phyloP scores from a whole-genome alignment of 2,888 invertebrate genomes.

The Aricia artaxerxes region DNA sequence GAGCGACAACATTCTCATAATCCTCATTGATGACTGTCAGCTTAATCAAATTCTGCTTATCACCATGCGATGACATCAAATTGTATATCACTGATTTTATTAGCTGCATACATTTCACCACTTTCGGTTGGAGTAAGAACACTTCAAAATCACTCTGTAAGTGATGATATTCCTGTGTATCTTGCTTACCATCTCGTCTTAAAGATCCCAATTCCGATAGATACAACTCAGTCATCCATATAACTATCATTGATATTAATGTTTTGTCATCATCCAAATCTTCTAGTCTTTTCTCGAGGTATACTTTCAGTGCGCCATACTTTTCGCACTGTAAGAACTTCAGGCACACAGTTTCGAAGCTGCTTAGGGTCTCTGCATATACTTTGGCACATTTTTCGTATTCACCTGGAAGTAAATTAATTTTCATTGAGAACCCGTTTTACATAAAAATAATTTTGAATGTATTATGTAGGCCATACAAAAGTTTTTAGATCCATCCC shows the following conservation, averaged over 20 bases:
- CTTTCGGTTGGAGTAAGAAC: conserved; percentile 86
- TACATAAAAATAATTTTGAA: too few species aligned
- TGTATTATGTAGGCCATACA: too few species aligned
- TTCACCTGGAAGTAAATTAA: conserved; percentile 60
- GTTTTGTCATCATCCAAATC: conserved; percentile 89
- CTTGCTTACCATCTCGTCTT: conserved; percentile 68
- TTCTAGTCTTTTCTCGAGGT: conserved; percentile 90
- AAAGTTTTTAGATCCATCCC: too few species aligned
- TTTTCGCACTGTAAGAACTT: conserved; percentile 92
- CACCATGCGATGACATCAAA: conserved; percentile 96
- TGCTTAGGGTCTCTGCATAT: conserved; percentile 93
- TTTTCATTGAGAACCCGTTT: too few species aligned
- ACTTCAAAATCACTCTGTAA: conserved; percentile 89
- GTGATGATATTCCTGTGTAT: conserved; percentile 76
- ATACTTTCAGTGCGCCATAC: conserved; percentile 92
- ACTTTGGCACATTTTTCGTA: conserved; percentile 92
- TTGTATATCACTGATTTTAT: conserved; percentile 93
- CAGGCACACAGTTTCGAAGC: conserved; percentile 96
- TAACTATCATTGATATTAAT: conserved; percentile 94
- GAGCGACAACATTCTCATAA: conserved; percentile 93
- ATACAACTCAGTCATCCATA: conserved; percentile 97
- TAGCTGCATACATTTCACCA: conserved; percentile 88
- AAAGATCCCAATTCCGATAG: conserved; percentile 92
- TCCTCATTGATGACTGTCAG: conserved; percentile 94
- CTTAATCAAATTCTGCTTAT: conserved; percentile 93